Evolutionary conservation across 2,888 invertebrate species (phyloP).

Genomic region (Petrolisthes cinctipes): DNA sequence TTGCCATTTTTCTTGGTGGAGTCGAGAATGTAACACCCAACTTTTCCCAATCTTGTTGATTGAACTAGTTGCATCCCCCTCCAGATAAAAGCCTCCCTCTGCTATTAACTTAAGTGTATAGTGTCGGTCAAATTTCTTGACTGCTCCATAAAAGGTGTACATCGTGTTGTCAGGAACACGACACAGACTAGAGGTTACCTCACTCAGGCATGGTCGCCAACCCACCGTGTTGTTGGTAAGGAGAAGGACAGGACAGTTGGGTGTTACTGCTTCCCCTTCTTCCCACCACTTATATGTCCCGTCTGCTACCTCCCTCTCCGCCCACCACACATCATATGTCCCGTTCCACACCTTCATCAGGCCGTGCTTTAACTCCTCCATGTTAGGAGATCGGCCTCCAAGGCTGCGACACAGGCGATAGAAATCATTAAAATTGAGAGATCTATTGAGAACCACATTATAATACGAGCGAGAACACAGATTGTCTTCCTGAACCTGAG

Average conservation of each 20-base stretch:
- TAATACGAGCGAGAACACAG: background rate
- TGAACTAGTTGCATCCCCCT: background rate
- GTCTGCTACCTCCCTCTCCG: background rate
- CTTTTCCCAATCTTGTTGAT: background rate
- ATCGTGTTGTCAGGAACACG: background rate
- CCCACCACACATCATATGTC: conserved; percentile 6
- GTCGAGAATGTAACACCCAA: conserved; percentile 1
- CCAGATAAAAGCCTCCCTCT: background rate
- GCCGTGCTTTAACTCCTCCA: background rate
- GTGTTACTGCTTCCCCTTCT: background rate
- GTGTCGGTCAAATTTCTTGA: conserved; percentile 6
- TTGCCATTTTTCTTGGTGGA: background rate
- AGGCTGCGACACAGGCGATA: conserved; percentile 7
- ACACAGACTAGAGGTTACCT: conserved; percentile 13
- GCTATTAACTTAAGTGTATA: background rate
- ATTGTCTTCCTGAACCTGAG: background rate
- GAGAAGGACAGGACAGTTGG: conserved; percentile 5
- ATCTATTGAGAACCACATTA: background rate
- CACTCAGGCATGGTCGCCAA: conserved; percentile 7
- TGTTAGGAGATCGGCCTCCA: background rate
- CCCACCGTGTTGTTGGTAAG: background rate
- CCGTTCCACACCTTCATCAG: background rate
- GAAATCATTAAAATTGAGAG: background rate
- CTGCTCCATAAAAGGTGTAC: conserved; percentile 1
- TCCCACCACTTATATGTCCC: background rate